Evolutionary conservation across 2,888 invertebrate species (phyloP), one percentile per base, ranked within the genome.

Genomic region (Ennomos quercinarius): DNA sequence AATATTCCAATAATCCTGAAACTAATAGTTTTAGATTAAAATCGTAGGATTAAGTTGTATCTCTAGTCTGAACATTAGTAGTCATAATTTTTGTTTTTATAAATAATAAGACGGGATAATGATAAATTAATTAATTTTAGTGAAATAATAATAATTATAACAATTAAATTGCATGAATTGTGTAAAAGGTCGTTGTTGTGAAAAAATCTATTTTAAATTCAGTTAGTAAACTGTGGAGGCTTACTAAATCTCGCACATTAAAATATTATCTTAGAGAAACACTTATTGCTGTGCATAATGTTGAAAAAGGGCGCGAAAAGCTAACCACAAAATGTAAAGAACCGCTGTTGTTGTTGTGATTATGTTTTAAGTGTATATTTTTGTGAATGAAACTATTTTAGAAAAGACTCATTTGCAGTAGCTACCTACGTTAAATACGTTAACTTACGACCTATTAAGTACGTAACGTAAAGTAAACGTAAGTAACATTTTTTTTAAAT

Each of bases 51-150:
- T 85, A 87, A 84, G 82, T 84, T 89, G 79, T 86, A 83, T 81
- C 76, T 91, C 91, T 91, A 91, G 91, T 91, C 91, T 86, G 84
- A 84, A 85, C 73, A 77, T 79, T 86, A 78, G 74, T 88, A 88
- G 86, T 88, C 83, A 84, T 89, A 87, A 77, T 83, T 84, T 78
- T 84, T 78, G 78, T 79, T 78, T 80, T 78, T 73, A 70, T 72
- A 68, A 69, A 74, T 66, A 70, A 74, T 81, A 76, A 71, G 66
- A 69, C 54, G 61, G 46, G 39, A 54, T 2, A 55, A 42, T 51
- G 50, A 49, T 50, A 51, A 43, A 57, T 43, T 13, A 48, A 44
- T 51, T 45, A 49, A 11, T 40, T 10, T 52, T 34, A 13, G 44
- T 38, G 10, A 41, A 50, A 10, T 5, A 53, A 12, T 17, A 41